Evolutionary conservation across 2,888 invertebrate species (phyloP).

Genomic region (Heteromurus nitidus): DNA sequence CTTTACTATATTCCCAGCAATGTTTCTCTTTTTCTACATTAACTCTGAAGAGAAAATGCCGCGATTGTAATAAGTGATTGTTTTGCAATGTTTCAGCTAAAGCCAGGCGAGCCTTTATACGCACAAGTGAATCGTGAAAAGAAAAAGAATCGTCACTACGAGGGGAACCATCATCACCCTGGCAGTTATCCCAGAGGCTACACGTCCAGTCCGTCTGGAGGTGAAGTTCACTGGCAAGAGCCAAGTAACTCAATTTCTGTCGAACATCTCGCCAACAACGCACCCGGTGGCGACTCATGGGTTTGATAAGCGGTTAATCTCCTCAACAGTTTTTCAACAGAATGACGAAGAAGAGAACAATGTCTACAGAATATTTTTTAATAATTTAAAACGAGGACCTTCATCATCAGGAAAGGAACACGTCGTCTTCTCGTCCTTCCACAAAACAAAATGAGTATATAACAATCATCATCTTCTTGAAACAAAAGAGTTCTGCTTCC

Average conservation of each 20-base stretch:
- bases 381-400: neutral
- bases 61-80: neutral
- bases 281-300: conserved; percentile 74
- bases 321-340: no score
- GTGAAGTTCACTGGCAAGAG: conserved; percentile 64
- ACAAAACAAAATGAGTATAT: no score
- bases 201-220: conserved; percentile 68
- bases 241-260: conserved; percentile 68
- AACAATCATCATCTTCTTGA: no score
- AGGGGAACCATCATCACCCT: conserved; percentile 60
- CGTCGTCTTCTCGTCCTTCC: neutral
- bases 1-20: no score
- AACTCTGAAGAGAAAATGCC: no score
- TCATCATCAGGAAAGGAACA: neutral
- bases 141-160: conserved; percentile 78
- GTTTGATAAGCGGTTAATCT: conserved; percentile 64
- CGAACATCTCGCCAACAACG: conserved; percentile 68
- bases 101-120: conserved; percentile 81
- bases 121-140: conserved; percentile 82
- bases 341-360: neutral
- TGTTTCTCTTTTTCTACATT: no score
- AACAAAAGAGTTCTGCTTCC: conserved; percentile 19
- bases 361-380: neutral
- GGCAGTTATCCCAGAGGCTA: conserved; percentile 67
- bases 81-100: conserved; percentile 75